Evolutionary conservation across 2,113 vertebrate genomes (phyloP), one percentile per base, ranked within the genome.

Genomic region (Oryzias curvinotus): DNA sequence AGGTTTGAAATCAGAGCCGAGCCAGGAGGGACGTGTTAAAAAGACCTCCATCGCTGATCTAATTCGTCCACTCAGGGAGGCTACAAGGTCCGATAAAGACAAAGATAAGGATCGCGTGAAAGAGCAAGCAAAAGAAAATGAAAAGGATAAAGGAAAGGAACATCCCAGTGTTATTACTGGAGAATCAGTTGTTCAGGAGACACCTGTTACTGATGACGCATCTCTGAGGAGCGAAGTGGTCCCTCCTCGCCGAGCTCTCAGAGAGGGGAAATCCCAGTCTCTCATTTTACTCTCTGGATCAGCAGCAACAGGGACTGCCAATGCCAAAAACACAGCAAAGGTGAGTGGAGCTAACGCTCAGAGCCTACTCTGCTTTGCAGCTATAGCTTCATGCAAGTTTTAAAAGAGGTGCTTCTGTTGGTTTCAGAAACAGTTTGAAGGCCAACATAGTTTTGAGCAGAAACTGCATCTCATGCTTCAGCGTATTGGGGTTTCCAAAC

Each of bases 241-340:
- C 76, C 72, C 90, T 90, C 77, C 92, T 90, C 68, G 80, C 43
- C 78, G 94, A 89, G 59, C 93, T 90, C 71, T 94, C 90, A 0
- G 95, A 53, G 95, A 97, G 48, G 95, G 94, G 68, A 97, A 97
- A 73, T 95, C 96, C 73, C 95, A 96, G 76, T 97, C 96, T 0
- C 93, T 97, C 75, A 96, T 97, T 57, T 75, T 97, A 67, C 90
- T 97, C 5, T 89, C 95, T 0, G 94, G 93, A 5, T 94, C 94
- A 62, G 92, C 95, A 0, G 92, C 92, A 57, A 71, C 78, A 7
- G 93, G 91, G 8, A 55, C 78, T 0, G 70, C 91, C 46, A 90
- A 90, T 42, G 74, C 82, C 72, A 91, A 78, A 64, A 85, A 87
- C 65, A 64, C 72, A 0, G 91, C 93, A 60, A 96, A 95, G 93